phyloP scores from a whole-genome alignment of 2,113 vertebrate species.

The Rhea americana region DNA sequence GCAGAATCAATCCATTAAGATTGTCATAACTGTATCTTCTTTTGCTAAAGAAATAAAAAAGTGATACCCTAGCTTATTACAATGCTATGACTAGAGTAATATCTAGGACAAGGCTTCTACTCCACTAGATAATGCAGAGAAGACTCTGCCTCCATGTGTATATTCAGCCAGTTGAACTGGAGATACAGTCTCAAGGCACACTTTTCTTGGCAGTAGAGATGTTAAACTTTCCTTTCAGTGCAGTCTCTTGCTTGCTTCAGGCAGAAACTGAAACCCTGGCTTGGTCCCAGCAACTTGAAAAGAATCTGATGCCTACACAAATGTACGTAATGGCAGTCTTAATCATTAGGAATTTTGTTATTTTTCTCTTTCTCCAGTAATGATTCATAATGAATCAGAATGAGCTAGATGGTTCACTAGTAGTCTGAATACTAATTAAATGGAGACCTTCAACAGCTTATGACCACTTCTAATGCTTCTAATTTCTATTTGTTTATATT shows the following conservation, averaged over 20 bases:
- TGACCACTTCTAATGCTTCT: constrained; percentile 51
- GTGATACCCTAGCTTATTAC: neutral
- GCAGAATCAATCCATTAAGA: neutral
- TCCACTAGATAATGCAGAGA: neutral
- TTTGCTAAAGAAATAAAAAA: neutral
- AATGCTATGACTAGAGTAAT: neutral
- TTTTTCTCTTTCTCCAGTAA: constrained; percentile 64
- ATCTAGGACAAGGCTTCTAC: neutral
- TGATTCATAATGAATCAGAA: constrained; percentile 59
- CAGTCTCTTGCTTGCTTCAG: constrained; percentile 28
- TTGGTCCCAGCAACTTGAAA: constrained; percentile 62
- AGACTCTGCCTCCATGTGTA: neutral
- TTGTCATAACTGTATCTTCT: neutral
- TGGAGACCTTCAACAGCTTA: constrained; percentile 46
- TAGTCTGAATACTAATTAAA: constrained; percentile 63
- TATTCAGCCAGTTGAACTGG: neutral
- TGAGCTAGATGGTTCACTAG: constrained; percentile 29
- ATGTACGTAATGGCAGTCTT: constrained; percentile 56
- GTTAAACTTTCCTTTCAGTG: constrained; percentile 39
- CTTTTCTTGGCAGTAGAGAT: neutral
- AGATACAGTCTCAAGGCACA: neutral
- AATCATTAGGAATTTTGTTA: constrained; percentile 67
- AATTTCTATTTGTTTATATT: constrained; percentile 55
- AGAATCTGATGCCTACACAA: constrained; percentile 61
- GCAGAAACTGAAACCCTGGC: constrained; percentile 57